These are phyloP conservation scores for Phaenicophaeus curvirostris DNA, from an alignment of 2,797 vertebrate species.

Conservation along the genomic window DNA sequence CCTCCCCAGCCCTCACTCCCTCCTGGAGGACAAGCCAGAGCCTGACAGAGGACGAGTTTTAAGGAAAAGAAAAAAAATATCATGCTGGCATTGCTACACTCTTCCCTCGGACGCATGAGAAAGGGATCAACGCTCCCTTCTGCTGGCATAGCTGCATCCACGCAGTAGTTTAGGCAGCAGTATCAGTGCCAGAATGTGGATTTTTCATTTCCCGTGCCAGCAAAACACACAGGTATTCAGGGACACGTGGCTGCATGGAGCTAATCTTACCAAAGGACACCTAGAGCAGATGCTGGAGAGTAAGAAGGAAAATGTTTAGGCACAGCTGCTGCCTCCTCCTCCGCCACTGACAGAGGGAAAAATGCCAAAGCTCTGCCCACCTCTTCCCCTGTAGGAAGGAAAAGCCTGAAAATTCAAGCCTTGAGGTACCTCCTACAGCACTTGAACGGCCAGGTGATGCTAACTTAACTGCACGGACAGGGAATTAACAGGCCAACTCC, in stretches of 20 bases:
- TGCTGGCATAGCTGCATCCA: neutral
- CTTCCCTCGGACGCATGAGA: neutral
- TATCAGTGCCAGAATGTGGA: accelerated
- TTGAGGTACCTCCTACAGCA: neutral
- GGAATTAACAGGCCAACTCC: neutral
- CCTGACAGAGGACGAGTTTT: neutral
- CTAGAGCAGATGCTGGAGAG: neutral
- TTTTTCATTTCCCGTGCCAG: neutral
- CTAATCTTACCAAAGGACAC: neutral
- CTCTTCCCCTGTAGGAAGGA: neutral
- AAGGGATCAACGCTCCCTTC: neutral
- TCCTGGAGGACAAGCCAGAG: neutral
- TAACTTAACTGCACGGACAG: neutral
- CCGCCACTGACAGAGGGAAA: neutral
- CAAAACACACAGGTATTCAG: neutral
- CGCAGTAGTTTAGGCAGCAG: neutral
- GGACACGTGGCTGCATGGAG: neutral
- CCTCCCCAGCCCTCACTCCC: neutral
- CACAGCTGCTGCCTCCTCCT: neutral
- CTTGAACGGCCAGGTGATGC: neutral
- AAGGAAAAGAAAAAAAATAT: neutral
- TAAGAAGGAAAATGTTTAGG: neutral
- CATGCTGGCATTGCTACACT: neutral
- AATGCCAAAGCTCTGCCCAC: neutral
- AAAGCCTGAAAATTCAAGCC: neutral